Percentiles rank a stretch among this genome's conserved stretches.
These are phyloP conservation scores for Electrona antarctica DNA, from an alignment of 2,113 vertebrate genomes.

Conservation along the genomic window DNA sequence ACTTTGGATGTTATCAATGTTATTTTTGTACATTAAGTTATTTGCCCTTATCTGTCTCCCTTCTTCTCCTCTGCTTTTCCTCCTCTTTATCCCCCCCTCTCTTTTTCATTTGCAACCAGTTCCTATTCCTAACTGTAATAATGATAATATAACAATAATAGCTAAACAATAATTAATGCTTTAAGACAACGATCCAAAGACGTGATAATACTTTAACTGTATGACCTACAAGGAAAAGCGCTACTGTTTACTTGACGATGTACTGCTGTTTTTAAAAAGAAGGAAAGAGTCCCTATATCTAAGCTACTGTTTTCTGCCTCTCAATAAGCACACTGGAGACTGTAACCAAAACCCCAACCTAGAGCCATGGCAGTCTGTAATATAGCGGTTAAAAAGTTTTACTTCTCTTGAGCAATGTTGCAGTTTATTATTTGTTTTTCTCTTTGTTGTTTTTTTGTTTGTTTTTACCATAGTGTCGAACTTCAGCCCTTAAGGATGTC, in stretches of 20 bases:
- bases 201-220: conserved; percentile 95
- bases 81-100: conserved; percentile 48
- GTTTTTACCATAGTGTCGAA: conserved; percentile 79
- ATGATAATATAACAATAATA: conserved; percentile 84
- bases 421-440: conserved; percentile 47
- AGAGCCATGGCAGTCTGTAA: conserved; percentile 87
- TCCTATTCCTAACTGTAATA: conserved; percentile 85
- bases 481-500: conserved; percentile 85
- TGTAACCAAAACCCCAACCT: conserved; percentile 83
- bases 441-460: conserved; percentile 69
- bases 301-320: conserved; percentile 92
- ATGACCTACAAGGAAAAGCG: conserved; percentile 91
- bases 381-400: conserved; percentile 82
- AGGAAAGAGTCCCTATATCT: conserved; percentile 86
- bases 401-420: conserved; percentile 73
- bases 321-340: conserved; percentile 93
- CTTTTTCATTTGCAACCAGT: conserved; percentile 80
- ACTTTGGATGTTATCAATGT: conserved; percentile 90
- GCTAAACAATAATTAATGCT: conserved; percentile 91
- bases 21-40: conserved; percentile 91
- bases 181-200: conserved; percentile 94
- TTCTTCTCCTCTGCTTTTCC: conserved; percentile 65
- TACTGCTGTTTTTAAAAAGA: conserved; percentile 95
- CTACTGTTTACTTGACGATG: conserved; percentile 99
- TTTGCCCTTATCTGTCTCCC: conserved; percentile 50